Evolutionary conservation across 2,888 invertebrate species (phyloP).

Genomic region (Callimorpha dominula): DNA sequence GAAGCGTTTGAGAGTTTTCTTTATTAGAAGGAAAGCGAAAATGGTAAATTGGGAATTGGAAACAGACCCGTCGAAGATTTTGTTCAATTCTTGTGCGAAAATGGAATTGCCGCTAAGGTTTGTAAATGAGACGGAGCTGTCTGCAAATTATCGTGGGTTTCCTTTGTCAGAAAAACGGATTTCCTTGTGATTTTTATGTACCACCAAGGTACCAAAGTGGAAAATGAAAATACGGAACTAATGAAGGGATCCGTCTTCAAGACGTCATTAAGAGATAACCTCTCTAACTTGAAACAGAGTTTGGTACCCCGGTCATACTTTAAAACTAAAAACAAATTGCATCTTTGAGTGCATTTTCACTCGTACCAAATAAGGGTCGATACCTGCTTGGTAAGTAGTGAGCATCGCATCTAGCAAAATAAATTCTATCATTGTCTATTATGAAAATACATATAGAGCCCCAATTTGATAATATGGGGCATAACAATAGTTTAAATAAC

Average conservation of each 20-base stretch:
- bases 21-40: constrained; percentile 42
- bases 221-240: neutral
- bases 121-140: constrained; percentile 49
- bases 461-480: no score
- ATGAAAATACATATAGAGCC: no score
- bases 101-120: constrained; percentile 53
- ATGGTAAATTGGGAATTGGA: constrained; percentile 53
- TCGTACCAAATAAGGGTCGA: no score
- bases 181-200: neutral
- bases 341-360: no score
- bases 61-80: constrained; percentile 43
- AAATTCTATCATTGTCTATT: no score
- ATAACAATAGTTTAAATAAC: no score
- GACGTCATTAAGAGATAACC: neutral
- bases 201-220: neutral
- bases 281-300: no score
- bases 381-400: no score
- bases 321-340: no score
- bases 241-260: neutral
- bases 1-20: constrained; percentile 43
- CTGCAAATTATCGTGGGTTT: constrained; percentile 24
- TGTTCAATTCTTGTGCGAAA: constrained; percentile 53
- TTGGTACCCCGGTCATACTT: no score
- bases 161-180: neutral
- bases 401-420: no score